A percentile compares a stretch with the other conserved stretches of the same genome.
Evolutionary conservation across 2,888 invertebrate genomes (phyloP).

Genomic region (Silvanus unidentatus): DNA sequence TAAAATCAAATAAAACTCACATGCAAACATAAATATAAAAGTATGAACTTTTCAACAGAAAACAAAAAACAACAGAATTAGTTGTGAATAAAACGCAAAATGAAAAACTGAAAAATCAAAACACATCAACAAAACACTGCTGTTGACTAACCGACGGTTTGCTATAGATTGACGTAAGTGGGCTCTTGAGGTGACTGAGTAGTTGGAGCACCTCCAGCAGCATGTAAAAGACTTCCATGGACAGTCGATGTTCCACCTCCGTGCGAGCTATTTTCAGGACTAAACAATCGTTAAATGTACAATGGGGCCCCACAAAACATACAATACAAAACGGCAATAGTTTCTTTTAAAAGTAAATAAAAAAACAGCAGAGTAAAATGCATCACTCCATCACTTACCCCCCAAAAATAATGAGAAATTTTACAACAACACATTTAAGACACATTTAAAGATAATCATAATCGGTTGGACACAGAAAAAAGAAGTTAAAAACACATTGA

Average conservation of each 20-base stretch:
- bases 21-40: too few species aligned
- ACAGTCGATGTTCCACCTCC: slow-evolving; percentile 42
- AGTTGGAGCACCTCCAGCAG: slow-evolving; percentile 54
- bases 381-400: too few species aligned
- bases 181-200: slow-evolving; percentile 76
- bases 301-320: slow-evolving; percentile 37
- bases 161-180: slow-evolving; percentile 91
- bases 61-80: too few species aligned
- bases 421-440: slow-evolving; percentile 11
- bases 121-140: slow-evolving; percentile 43
- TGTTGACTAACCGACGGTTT: slow-evolving; percentile 48
- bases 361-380: not conserved
- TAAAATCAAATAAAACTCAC: too few species aligned
- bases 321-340: slow-evolving; percentile 4
- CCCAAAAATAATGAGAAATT: not conserved
- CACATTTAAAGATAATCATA: slow-evolving; percentile 17
- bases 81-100: slow-evolving; percentile 2
- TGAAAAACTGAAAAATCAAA: slow-evolving; percentile 25
- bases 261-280: slow-evolving; percentile 45
- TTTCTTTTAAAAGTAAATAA: slow-evolving; percentile 1
- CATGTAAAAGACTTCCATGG: slow-evolving; percentile 44
- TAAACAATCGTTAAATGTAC: slow-evolving; percentile 48
- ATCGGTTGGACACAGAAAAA: slow-evolving; percentile 24
- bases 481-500: slow-evolving; percentile 15
- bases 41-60: too few species aligned